Conservation (phyloP, 2,888 invertebrate genomes). For the Blastobasis lacticolella region DNA sequence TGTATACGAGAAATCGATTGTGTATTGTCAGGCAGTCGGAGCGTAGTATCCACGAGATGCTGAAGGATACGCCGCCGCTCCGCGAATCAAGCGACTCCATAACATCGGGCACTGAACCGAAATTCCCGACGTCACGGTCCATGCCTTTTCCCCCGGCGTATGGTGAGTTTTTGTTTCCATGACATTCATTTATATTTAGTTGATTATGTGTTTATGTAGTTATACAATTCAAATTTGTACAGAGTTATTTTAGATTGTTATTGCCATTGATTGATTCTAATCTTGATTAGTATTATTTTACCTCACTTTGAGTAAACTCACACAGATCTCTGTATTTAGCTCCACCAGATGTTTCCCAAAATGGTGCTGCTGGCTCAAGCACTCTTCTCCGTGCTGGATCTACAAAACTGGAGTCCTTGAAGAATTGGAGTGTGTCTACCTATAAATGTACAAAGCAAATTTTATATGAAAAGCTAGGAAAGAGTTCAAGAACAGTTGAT, state of each 20-base stretch:
- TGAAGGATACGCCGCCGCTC: constrained; percentile 86
- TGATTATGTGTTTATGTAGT: too few relatives aligned
- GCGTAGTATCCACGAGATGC: constrained; percentile 88
- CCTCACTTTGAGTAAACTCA: too few relatives aligned
- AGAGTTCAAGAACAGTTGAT: constrained; percentile 91
- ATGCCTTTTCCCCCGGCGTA: constrained; percentile 83
- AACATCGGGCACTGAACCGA: constrained; percentile 82
- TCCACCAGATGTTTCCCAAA: constrained; percentile 75
- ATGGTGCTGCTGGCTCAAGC: constrained; percentile 70
- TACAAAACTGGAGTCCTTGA: constrained; percentile 92
- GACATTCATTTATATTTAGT: too few relatives aligned
- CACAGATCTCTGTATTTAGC: constrained; percentile 23
- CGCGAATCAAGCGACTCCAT: constrained; percentile 84
- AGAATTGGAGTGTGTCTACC: constrained; percentile 98
- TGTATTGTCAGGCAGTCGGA: constrained; percentile 65
- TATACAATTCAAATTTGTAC: too few relatives aligned
- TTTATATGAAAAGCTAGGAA: constrained; percentile 96
- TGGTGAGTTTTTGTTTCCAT: constrained; percentile 43
- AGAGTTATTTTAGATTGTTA: too few relatives aligned
- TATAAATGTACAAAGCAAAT: constrained; percentile 98
- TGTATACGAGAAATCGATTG: constrained; percentile 3
- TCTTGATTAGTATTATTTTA: too few relatives aligned
- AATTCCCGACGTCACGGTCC: constrained; percentile 77
- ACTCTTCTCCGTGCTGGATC: constrained; percentile 79
- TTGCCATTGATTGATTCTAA: too few relatives aligned